phyloP scores from a whole-genome alignment of 1,140 invertebrate species.

The Heliconius congener region DNA sequence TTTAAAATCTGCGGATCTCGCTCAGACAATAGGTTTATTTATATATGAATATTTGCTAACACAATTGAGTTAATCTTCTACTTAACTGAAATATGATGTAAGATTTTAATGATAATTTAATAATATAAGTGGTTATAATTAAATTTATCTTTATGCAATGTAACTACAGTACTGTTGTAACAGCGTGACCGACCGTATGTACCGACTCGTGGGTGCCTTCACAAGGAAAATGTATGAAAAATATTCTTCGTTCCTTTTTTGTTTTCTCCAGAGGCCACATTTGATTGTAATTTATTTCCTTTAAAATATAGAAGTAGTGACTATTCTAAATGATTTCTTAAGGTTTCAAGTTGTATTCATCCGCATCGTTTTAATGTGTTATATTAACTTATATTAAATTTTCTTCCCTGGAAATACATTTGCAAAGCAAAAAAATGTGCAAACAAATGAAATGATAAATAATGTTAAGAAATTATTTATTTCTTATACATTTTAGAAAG shows the following conservation, averaged over 20 bases:
- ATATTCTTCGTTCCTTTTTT: not conserved
- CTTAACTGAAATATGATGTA: not conserved
- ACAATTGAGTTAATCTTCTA: not conserved
- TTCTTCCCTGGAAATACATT: not conserved
- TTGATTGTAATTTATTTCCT: too few relatives aligned
- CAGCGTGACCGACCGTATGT: not conserved
- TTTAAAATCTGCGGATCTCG: too few relatives aligned
- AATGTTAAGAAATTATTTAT: not conserved
- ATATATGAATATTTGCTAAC: not conserved
- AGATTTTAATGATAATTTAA: not conserved
- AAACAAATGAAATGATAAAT: not conserved
- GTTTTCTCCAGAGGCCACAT: too few relatives aligned
- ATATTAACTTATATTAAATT: not conserved
- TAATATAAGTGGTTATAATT: slow-evolving; percentile 9
- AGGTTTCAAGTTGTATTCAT: not conserved
- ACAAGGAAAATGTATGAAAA: not conserved
- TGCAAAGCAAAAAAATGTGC: too few relatives aligned
- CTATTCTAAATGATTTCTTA: too few relatives aligned
- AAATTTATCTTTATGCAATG: slow-evolving; percentile 3
- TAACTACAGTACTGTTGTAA: not conserved
- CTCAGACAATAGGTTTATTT: not conserved
- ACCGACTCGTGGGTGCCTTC: too few relatives aligned
- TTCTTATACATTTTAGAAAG: not conserved
- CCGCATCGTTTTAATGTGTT: not conserved
- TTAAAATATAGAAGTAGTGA: too few relatives aligned